Evolutionary conservation across 2,888 invertebrate species (phyloP).

Genomic region (Cyclophora punctaria): DNA sequence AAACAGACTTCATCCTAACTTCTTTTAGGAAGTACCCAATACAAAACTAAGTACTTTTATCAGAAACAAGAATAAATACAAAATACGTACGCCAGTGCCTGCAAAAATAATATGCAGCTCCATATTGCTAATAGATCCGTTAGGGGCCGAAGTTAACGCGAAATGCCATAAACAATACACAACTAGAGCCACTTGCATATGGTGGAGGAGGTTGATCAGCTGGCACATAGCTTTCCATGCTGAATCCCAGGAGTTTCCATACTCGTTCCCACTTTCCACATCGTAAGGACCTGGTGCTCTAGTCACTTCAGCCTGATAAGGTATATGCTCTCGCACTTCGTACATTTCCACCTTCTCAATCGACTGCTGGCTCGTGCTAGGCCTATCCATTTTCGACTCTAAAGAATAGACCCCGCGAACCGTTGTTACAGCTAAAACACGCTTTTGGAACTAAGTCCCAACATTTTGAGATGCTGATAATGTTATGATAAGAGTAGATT

Average conservation of each 20-base stretch:
- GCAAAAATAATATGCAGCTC: constrained; percentile 66
- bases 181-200: constrained; percentile 64
- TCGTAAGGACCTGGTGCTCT: constrained; percentile 56
- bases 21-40: background rate
- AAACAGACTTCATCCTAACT: too few species aligned
- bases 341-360: constrained; percentile 60
- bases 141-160: constrained; percentile 51
- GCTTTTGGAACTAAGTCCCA: constrained; percentile 31
- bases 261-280: constrained; percentile 52
- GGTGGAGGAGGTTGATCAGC: constrained; percentile 60
- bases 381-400: constrained; percentile 51
- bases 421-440: constrained; percentile 23
- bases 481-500: constrained; percentile 43
- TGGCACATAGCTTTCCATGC: constrained; percentile 64
- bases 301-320: constrained; percentile 62
- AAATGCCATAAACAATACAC: constrained; percentile 64
- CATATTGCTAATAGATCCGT: constrained; percentile 57
- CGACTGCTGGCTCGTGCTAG: constrained; percentile 59
- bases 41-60: background rate
- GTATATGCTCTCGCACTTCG: constrained; percentile 65
- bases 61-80: too few species aligned
- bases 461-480: constrained; percentile 25
- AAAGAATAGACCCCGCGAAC: constrained; percentile 37
- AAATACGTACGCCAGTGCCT: constrained; percentile 64
- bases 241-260: constrained; percentile 50